A percentile compares a stretch with the other conserved stretches of the same genome.
Conservation (phyloP, 2,797 vertebrate species). For the Liparis tanakae region DNA sequence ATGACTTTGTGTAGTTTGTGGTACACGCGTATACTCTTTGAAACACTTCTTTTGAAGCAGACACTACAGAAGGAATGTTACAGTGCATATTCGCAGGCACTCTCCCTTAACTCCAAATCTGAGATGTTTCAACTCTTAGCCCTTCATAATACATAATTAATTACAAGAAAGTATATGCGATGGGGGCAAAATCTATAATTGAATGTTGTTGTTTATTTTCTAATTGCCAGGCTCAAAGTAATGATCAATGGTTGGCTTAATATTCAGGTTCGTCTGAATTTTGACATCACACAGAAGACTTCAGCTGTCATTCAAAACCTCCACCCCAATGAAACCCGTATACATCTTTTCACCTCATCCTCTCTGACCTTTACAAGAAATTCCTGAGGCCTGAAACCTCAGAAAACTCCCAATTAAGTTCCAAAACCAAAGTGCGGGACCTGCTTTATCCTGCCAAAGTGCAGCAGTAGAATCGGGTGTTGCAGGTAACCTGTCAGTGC, state of each 20-base stretch:
- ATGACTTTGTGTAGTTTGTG: conserved; percentile 17
- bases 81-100: conserved; percentile 12
- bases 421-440: conserved; percentile 8
- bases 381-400: neutral
- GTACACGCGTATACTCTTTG: conserved; percentile 18
- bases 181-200: neutral
- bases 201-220: neutral
- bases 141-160: conserved; percentile 1
- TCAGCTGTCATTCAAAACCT: conserved; percentile 21
- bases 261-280: conserved; percentile 5
- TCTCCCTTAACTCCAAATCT: conserved; percentile 22
- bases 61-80: conserved; percentile 45
- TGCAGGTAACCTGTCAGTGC: neutral
- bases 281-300: conserved; percentile 9
- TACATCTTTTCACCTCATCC: conserved; percentile 30
- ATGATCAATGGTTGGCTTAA: conserved; percentile 1
- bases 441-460: conserved; percentile 12
- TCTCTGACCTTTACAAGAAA: conserved; percentile 15
- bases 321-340: neutral
- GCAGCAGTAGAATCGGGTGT: neutral
- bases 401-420: conserved; percentile 1
- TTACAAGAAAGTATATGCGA: neutral
- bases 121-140: neutral
- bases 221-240: neutral
- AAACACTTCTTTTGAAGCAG: conserved; percentile 43